Evolutionary conservation across 2,888 invertebrate species (phyloP).

Genomic region (Sinhomidia bicolor): DNA sequence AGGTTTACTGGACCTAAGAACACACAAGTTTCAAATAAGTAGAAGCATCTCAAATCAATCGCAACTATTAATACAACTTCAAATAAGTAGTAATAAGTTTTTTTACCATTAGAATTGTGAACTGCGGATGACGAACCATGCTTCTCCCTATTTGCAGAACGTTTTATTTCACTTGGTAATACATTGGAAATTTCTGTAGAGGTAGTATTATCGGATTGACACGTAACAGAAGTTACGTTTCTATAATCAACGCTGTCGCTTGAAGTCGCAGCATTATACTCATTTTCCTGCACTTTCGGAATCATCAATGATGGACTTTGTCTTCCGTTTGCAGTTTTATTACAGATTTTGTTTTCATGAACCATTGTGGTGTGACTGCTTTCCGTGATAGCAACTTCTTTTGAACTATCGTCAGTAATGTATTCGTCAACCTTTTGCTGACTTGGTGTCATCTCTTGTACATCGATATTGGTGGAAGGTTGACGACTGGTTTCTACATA

Average conservation of each 20-base stretch:
- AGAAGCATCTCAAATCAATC: no score
- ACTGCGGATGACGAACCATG: conserved; percentile 29
- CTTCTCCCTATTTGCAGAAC: background rate
- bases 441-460: conserved; percentile 50
- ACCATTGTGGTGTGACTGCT: conserved; percentile 47
- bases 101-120: background rate
- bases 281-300: background rate
- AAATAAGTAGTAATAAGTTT: background rate
- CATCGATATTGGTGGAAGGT: conserved; percentile 60
- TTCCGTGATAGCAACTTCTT: conserved; percentile 38
- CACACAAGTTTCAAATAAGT: background rate
- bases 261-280: conserved; percentile 11
- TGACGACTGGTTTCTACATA: conserved; percentile 59
- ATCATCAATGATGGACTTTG: conserved; percentile 15
- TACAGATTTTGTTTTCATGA: conserved; percentile 38
- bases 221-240: conserved; percentile 48
- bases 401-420: conserved; percentile 54
- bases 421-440: conserved; percentile 20
- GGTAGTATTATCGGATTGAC: conserved; percentile 61
- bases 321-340: conserved; percentile 41
- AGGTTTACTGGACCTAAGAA: conserved; percentile 44
- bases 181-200: conserved; percentile 26
- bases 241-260: conserved; percentile 53
- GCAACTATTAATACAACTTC: no score
- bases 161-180: conserved; percentile 11